A percentile compares a stretch with the other conserved stretches of the same genome.
Evolutionary conservation across 1,140 invertebrate genomes (phyloP).

Genomic region (Thaumatotibia leucotreta): DNA sequence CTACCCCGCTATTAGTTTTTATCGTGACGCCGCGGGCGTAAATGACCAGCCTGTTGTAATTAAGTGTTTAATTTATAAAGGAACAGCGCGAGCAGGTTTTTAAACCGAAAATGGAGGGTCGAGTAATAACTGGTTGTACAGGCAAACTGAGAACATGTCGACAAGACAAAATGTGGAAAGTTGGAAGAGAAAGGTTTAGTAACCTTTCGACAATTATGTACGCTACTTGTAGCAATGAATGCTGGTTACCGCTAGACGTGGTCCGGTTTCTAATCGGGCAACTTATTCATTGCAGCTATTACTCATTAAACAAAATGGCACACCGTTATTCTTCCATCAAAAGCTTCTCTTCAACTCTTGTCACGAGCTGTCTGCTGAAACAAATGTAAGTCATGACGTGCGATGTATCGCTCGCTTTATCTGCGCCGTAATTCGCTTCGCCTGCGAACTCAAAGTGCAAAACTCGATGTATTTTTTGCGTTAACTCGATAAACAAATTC

Average conservation of each 20-base stretch:
- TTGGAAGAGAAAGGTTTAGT: constrained; percentile 7
- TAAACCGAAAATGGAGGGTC: constrained; percentile 20
- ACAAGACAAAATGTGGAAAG: constrained; percentile 10
- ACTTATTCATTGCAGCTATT: background rate
- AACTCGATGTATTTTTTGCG: constrained; percentile 5
- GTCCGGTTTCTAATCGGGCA: background rate
- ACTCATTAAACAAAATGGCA: background rate
- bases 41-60: constrained; percentile 32
- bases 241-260: background rate
- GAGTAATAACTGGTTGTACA: constrained; percentile 7
- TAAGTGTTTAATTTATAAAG: constrained; percentile 56
- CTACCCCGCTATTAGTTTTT: constrained; percentile 40
- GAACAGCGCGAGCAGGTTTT: constrained; percentile 34
- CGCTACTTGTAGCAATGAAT: constrained; percentile 2
- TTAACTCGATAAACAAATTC: constrained; percentile 18
- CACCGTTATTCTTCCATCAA: background rate
- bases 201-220: background rate
- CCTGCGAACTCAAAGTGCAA: background rate
- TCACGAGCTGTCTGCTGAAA: constrained; percentile 2
- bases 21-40: constrained; percentile 29
- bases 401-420: background rate
- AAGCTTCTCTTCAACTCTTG: constrained; percentile 1
- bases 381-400: background rate
- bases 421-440: background rate
- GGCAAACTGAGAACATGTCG: constrained; percentile 1